Evolutionary conservation across 2,888 invertebrate species (phyloP).

Genomic region (Leucozona laternaria): DNA sequence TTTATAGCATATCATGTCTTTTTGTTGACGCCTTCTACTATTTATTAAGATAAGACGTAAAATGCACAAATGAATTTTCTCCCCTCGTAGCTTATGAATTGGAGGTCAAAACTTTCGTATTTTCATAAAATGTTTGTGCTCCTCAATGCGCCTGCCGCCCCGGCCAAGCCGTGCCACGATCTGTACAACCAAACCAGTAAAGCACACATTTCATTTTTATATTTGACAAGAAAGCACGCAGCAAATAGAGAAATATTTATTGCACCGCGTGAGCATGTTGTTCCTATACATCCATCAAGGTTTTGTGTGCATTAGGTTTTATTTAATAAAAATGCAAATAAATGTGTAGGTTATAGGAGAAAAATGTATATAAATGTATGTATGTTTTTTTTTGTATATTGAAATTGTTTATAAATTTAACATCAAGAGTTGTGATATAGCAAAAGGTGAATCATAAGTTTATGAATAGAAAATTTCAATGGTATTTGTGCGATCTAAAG

Average conservation of each 20-base stretch:
- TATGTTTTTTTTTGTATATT: background rate
- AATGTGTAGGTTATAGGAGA: constrained; percentile 32
- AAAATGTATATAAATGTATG: background rate
- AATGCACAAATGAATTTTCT: background rate
- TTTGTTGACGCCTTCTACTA: background rate
- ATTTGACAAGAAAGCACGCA: constrained; percentile 43
- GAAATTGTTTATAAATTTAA: background rate
- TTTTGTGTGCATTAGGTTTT: constrained; percentile 41
- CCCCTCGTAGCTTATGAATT: background rate
- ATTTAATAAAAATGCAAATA: constrained; percentile 36
- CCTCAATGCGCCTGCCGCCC: background rate
- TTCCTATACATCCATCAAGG: constrained; percentile 38
- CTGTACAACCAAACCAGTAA: constrained; percentile 30
- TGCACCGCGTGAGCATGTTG: constrained; percentile 7
- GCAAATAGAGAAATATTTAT: constrained; percentile 23
- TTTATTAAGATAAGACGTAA: constrained; percentile 30
- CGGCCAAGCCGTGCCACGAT: background rate
- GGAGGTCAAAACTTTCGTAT: constrained; percentile 37
- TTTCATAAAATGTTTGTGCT: background rate
- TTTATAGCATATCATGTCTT: constrained; percentile 5
- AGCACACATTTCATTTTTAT: constrained; percentile 37
- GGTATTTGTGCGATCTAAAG: background rate
- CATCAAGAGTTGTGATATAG: constrained; percentile 36
- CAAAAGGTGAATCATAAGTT: constrained; percentile 55
- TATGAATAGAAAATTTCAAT: constrained; percentile 47